A percentile compares a stretch with the other conserved stretches of the same genome.
phyloP scores from a whole-genome alignment of 1,140 invertebrate species.

The Zaprionus camerounensis region DNA sequence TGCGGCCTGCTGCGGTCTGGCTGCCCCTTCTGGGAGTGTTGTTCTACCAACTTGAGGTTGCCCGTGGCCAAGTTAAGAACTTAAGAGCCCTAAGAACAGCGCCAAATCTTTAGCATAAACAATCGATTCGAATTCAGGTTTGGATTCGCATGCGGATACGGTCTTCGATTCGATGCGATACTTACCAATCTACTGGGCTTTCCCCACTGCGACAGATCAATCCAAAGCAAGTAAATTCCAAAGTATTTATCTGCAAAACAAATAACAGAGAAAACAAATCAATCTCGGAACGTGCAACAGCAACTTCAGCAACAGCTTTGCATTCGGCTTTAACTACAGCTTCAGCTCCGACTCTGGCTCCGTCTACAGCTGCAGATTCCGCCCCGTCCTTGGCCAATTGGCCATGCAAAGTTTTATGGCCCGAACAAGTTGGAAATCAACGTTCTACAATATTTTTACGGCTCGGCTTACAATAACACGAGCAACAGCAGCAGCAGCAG shows the following conservation, averaged over 20 bases:
- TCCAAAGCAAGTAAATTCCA: conserved; percentile 44
- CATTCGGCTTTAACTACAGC: neutral
- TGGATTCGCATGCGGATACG: neutral
- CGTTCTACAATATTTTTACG: conserved; percentile 38
- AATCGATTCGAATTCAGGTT: conserved; percentile 25
- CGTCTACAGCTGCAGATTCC: conserved; percentile 3
- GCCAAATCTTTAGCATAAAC: conserved; percentile 10
- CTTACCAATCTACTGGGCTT: conserved; percentile 32
- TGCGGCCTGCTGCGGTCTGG: neutral
- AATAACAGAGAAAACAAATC: conserved; percentile 28
- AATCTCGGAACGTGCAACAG: conserved; percentile 22
- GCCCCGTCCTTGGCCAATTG: conserved; percentile 24
- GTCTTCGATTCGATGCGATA: neutral
- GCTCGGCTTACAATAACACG: conserved; percentile 20
- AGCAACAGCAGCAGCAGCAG: conserved; percentile 4
- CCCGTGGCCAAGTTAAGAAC: conserved; percentile 13
- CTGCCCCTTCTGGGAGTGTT: neutral
- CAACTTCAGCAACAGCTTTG: neutral
- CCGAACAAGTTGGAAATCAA: conserved; percentile 33
- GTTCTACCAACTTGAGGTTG: neutral
- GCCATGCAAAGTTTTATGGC: conserved; percentile 32
- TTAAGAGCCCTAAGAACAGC: conserved; percentile 19
- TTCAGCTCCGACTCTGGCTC: neutral
- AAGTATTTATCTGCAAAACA: conserved; percentile 56
- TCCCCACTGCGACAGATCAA: conserved; percentile 24